phyloP scores from a whole-genome alignment of 1,140 invertebrate genomes.

The Calycopis cecrops region DNA sequence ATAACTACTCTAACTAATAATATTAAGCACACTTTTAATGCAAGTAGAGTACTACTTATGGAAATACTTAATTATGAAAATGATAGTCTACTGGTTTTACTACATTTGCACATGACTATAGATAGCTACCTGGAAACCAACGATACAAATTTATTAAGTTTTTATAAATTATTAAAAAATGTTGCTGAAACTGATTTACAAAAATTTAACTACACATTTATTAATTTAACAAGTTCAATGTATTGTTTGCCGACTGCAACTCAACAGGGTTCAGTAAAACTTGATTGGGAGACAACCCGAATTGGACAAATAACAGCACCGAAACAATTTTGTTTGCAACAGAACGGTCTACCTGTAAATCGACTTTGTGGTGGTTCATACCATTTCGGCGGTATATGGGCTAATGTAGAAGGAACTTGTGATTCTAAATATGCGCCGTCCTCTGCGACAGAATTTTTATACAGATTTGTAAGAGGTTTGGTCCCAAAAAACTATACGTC shows the following conservation, averaged over 20 bases:
- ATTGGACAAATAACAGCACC: constrained; percentile 63
- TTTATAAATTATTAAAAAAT: constrained; percentile 30
- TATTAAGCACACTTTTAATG: constrained; percentile 41
- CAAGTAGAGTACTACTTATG: constrained; percentile 50
- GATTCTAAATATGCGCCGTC: constrained; percentile 55
- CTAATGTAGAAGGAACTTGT: constrained; percentile 55
- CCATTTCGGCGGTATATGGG: constrained; percentile 62
- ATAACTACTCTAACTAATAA: constrained; percentile 29
- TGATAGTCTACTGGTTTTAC: constrained; percentile 35
- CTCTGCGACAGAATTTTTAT: constrained; percentile 57
- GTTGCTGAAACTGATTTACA: constrained; percentile 35
- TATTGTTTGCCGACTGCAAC: constrained; percentile 59
- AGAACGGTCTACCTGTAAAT: constrained; percentile 67
- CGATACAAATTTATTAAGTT: constrained; percentile 32
- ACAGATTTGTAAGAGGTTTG: constrained; percentile 55
- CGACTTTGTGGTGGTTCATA: constrained; percentile 67
- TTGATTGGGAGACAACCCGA: constrained; percentile 63
- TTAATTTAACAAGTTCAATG: constrained; percentile 57
- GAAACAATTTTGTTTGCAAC: constrained; percentile 69
- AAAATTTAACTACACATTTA: constrained; percentile 44
- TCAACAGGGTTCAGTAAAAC: constrained; percentile 27
- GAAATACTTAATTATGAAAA: constrained; percentile 42
- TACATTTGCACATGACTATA: constrained; percentile 47
- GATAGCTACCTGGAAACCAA: constrained; percentile 29
- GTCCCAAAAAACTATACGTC: constrained; percentile 42